These are phyloP conservation scores for Idaea biselata DNA, from an alignment of 2,888 invertebrate species.

Conservation along the genomic window DNA sequence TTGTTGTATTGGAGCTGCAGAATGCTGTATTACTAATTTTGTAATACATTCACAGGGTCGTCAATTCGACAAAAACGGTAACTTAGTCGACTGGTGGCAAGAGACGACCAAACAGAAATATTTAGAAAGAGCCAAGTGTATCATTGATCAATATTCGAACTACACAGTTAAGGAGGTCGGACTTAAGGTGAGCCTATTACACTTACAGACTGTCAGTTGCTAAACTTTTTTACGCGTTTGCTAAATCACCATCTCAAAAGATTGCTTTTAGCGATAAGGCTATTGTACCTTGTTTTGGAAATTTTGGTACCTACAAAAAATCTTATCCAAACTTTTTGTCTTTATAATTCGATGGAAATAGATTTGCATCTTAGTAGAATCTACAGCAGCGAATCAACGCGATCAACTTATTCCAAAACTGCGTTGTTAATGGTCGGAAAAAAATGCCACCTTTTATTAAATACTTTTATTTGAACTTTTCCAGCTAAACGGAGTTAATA, in stretches of 20 bases:
- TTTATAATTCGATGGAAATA: too few relatives aligned
- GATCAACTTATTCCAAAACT: neutral
- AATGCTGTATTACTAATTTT: neutral
- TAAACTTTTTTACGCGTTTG: neutral
- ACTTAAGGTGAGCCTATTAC: constrained; percentile 81
- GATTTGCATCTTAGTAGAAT: too few relatives aligned
- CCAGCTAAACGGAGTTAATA: constrained; percentile 93
- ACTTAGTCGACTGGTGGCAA: constrained; percentile 96
- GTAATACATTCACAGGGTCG: constrained; percentile 81
- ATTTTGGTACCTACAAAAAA: too few relatives aligned
- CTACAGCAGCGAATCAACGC: too few relatives aligned
- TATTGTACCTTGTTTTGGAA: too few relatives aligned
- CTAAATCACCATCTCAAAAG: too few relatives aligned
- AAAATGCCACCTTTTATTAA: neutral
- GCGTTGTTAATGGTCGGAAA: neutral
- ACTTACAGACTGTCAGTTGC: constrained; percentile 5
- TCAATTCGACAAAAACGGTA: constrained; percentile 95
- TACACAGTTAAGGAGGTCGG: constrained; percentile 89
- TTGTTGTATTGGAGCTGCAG: neutral
- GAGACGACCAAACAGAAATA: constrained; percentile 90
- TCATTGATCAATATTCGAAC: constrained; percentile 96
- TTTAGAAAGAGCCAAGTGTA: constrained; percentile 91
- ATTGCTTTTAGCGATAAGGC: too few relatives aligned
- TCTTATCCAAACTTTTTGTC: too few relatives aligned
- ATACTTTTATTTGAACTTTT: constrained; percentile 19